Evolutionary conservation across 2,797 vertebrate species (phyloP).

Genomic region (Telmatherina bonti): DNA sequence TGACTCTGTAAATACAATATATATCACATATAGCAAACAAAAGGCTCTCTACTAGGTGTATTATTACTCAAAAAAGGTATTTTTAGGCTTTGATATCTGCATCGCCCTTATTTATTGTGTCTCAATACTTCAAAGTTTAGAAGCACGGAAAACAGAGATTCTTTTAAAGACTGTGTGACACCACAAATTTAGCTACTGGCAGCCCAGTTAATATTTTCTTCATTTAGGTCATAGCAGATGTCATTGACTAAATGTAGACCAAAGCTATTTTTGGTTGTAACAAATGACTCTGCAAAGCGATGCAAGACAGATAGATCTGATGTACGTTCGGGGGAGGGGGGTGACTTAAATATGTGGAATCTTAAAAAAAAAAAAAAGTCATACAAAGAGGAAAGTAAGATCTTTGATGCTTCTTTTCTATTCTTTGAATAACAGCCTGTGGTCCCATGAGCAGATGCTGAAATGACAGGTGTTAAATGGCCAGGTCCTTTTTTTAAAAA

Average conservation of each 20-base stretch:
- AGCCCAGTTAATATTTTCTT: slow-evolving; percentile 67
- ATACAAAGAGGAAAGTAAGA: slow-evolving; percentile 21
- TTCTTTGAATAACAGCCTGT: slow-evolving; percentile 28
- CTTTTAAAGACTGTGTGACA: slow-evolving; percentile 36
- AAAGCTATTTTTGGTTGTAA: slow-evolving; percentile 73
- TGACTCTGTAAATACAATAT: slow-evolving; percentile 4
- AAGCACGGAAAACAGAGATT: slow-evolving; percentile 35
- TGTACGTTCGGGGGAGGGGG: slow-evolving; percentile 41
- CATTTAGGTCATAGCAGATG: slow-evolving; percentile 72
- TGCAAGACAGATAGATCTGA: slow-evolving; percentile 58
- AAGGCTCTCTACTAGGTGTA: neutral
- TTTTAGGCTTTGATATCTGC: neutral
- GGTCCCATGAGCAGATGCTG: slow-evolving; percentile 29
- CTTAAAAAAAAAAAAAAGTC: neutral
- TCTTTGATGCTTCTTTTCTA: slow-evolving; percentile 33
- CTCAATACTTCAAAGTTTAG: neutral
- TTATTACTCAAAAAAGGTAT: slow-evolving; percentile 6
- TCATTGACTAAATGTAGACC: slow-evolving; percentile 75
- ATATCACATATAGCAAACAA: neutral
- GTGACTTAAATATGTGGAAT: slow-evolving; percentile 37
- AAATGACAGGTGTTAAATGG: slow-evolving; percentile 69
- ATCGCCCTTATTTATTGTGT: neutral
- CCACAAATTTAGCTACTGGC: slow-evolving; percentile 59
- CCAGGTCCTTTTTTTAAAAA: slow-evolving; percentile 25
- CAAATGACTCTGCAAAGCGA: slow-evolving; percentile 73